Conservation (phyloP, 2,797 vertebrate genomes). For the Pseudopleuronectes americanus region DNA sequence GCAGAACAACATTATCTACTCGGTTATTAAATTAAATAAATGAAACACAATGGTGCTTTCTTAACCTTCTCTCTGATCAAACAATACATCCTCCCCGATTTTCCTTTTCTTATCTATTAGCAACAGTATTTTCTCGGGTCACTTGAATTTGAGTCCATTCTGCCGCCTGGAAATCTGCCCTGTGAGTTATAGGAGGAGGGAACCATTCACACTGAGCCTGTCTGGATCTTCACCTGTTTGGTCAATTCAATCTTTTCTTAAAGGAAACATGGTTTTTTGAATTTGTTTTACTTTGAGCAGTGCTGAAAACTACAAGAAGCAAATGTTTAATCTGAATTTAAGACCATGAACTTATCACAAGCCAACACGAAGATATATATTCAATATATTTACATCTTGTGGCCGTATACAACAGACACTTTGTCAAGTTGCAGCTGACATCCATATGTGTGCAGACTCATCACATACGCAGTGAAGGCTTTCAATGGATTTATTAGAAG, state of each 20-base stretch:
- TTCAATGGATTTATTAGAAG: neutral
- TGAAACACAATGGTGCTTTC: neutral
- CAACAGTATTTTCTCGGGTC: constrained; percentile 2
- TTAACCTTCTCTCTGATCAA: neutral
- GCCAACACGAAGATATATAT: neutral
- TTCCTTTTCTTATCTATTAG: neutral
- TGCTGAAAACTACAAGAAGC: constrained; percentile 3
- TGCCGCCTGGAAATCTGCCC: constrained; percentile 16
- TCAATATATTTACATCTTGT: no score
- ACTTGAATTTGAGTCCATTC: constrained; percentile 30
- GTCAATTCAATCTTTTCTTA: neutral
- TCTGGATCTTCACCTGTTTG: neutral
- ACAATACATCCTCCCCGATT: neutral
- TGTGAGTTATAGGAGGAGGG: constrained; percentile 27
- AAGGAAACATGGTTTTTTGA: constrained; percentile 3
- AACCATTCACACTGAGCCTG: neutral
- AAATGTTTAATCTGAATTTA: constrained; percentile 9
- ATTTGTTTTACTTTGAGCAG: constrained; percentile 9
- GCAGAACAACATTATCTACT: neutral
- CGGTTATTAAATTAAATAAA: neutral
- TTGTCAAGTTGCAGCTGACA: no score
- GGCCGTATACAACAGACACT: no score
- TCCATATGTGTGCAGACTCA: no score
- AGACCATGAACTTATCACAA: constrained; percentile 1
- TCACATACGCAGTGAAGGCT: neutral